phyloP scores from a whole-genome alignment of 2,113 vertebrate species.

The Anarhynchus alexandrinus region DNA sequence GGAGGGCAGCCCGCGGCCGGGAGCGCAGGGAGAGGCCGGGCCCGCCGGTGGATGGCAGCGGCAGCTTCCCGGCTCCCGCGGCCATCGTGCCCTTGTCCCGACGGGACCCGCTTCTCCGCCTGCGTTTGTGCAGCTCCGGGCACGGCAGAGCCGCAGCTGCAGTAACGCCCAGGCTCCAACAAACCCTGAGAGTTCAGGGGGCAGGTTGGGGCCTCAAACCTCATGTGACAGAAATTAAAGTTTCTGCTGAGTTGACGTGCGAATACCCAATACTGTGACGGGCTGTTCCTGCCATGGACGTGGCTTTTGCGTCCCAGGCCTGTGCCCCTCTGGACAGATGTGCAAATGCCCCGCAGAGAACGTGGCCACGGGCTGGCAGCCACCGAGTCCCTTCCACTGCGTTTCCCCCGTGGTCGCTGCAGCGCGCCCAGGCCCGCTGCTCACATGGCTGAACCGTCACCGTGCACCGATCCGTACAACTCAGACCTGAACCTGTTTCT shows the following conservation, averaged over 20 bases:
- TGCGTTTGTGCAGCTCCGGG: accelerated
- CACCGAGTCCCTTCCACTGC: accelerated
- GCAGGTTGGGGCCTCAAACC: neutral
- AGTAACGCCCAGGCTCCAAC: neutral
- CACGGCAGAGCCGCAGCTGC: neutral
- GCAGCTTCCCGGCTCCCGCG: neutral
- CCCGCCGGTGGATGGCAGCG: no score
- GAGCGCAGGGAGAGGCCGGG: no score
- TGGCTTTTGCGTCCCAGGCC: neutral
- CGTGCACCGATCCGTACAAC: accelerated
- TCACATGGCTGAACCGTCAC: accelerated
- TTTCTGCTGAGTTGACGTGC: neutral
- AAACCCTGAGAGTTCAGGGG: neutral
- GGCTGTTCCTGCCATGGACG: neutral
- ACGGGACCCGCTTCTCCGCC: accelerated
- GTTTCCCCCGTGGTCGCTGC: accelerated
- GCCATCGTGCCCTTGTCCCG: no score
- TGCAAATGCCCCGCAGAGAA: accelerated
- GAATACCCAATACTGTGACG: neutral
- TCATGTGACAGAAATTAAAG: neutral
- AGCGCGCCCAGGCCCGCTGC: accelerated
- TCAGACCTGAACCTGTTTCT: accelerated
- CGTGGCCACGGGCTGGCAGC: neutral
- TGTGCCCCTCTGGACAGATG: neutral
- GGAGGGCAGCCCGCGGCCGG: neutral